phyloP scores from a whole-genome alignment of 2,797 vertebrate species.

The Siniperca scherzeri region DNA sequence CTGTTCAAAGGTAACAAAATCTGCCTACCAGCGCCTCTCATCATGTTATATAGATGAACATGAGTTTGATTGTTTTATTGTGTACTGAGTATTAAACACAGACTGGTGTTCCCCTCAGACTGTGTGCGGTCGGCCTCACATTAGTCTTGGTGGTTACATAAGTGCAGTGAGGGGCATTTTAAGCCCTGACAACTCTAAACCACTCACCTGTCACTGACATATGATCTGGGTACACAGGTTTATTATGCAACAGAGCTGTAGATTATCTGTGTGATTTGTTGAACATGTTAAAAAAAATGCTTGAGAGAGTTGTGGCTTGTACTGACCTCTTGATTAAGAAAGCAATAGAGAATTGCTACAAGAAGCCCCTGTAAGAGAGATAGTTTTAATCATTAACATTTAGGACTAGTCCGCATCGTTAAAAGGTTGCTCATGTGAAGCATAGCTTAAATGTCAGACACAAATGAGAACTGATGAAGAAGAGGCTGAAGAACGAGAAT shows the following conservation, averaged over 20 bases:
- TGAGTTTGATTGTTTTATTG: background rate
- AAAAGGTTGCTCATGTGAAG: constrained; percentile 9
- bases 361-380: constrained; percentile 84
- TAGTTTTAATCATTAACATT: constrained; percentile 20
- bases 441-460: constrained; percentile 26
- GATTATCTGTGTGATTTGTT: constrained; percentile 22
- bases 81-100: constrained; percentile 13
- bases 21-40: background rate
- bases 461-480: constrained; percentile 9
- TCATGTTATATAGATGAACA: background rate
- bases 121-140: constrained; percentile 11
- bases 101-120: background rate
- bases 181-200: constrained; percentile 5
- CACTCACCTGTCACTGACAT: constrained; percentile 16
- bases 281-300: constrained; percentile 1
- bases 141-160: constrained; percentile 34
- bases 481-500: background rate
- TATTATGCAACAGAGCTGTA: constrained; percentile 18
- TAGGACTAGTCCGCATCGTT: background rate
- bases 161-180: constrained; percentile 20
- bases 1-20: background rate
- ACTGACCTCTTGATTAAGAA: constrained; percentile 89
- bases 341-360: constrained; percentile 87
- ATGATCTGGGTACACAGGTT: background rate
- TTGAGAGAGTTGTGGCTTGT: constrained; percentile 15